A percentile compares a stretch with the other conserved stretches of the same genome.
phyloP scores from a whole-genome alignment of 2,797 vertebrate genomes.

The Tragelaphus eurycerus region DNA sequence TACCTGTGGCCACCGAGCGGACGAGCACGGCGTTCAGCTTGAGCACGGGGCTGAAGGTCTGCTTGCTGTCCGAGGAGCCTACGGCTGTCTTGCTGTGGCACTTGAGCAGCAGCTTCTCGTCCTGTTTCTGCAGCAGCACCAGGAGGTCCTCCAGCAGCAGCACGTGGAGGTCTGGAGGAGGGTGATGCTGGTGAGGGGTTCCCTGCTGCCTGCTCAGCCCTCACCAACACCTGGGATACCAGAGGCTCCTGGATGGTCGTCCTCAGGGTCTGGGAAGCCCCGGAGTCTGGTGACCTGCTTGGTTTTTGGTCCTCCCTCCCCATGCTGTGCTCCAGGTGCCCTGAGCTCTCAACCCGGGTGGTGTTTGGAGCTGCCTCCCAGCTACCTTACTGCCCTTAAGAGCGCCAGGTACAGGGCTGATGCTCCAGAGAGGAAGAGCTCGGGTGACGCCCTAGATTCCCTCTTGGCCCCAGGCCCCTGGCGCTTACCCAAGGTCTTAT shows the following conservation, averaged over 20 bases:
- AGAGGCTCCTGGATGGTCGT: neutral
- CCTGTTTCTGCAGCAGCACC: constrained; percentile 92
- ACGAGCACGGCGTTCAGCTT: constrained; percentile 84
- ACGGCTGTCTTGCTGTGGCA: constrained; percentile 87
- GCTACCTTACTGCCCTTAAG: neutral
- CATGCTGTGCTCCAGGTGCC: neutral
- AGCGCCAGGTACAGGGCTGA: neutral
- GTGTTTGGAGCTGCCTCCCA: too few species aligned
- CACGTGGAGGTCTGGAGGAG: constrained; percentile 89
- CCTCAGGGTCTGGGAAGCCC: neutral
- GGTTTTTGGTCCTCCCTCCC: neutral
- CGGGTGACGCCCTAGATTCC: neutral
- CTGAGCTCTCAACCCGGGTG: neutral
- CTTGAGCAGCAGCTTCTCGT: constrained; percentile 92
- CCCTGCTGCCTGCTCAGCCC: neutral
- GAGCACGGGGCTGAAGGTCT: constrained; percentile 85
- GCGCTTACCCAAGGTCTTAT: constrained; percentile 92
- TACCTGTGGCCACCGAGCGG: constrained; percentile 85
- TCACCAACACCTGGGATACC: neutral
- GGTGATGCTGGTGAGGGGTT: neutral
- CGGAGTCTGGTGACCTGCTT: neutral
- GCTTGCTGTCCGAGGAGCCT: constrained; percentile 82
- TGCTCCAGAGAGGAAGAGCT: neutral
- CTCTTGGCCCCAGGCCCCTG: neutral
- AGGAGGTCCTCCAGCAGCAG: constrained; percentile 93